Evolutionary conservation across 1,140 invertebrate genomes (phyloP), one percentile per base, ranked within the genome.

Genomic region (Eueides isabella): DNA sequence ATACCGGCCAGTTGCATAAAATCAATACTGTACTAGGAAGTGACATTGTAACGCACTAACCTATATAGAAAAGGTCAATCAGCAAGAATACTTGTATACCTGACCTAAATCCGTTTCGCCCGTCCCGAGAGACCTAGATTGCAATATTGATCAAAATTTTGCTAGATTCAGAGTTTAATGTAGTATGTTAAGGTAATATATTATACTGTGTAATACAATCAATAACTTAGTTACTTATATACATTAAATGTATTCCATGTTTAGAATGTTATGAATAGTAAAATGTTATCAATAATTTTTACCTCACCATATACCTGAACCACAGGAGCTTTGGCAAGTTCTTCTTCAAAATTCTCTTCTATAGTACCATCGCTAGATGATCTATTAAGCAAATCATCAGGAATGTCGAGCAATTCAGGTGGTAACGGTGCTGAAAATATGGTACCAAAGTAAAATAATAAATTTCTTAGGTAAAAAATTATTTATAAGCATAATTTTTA

Each of bases 291-390:
- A 26, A 11, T 11, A 19, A 67, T 62, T 28, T 62, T 74, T 84
- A 93, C 92, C 88, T 92, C 91, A 11, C 84, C 77, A 74, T 92
- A 93, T 12, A 89, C 87, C 48, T 55, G 48, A 19, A 55, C 48
- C 76, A 92, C 83, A 2, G 87, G 86, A 11, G 86, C 85, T 55
- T 75, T 77, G 2, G 87, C 97, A n/a, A 98, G 94, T 86, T 97
- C 97, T 87, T 97, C 96, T 91, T 98, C 98, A 94, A 98, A 99
- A 88, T 98, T 98, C 86, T 99, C 98, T 90, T 98, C 98, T 72
- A 98, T 97, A 6, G 97, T 96, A 28, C 97, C 97, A 92, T 98
- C 97, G 61, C 97, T 97, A 61, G 97, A 96, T 28, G 97, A 97
- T 75, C 96, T 96, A 85, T 96, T 96, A 79, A 96, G 88, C 85